A percentile compares a stretch with the other conserved stretches of the same genome.
These are phyloP conservation scores for Pipistrellus pygmaeus DNA, from an alignment of 2,797 vertebrate genomes.

Conservation along the genomic window DNA sequence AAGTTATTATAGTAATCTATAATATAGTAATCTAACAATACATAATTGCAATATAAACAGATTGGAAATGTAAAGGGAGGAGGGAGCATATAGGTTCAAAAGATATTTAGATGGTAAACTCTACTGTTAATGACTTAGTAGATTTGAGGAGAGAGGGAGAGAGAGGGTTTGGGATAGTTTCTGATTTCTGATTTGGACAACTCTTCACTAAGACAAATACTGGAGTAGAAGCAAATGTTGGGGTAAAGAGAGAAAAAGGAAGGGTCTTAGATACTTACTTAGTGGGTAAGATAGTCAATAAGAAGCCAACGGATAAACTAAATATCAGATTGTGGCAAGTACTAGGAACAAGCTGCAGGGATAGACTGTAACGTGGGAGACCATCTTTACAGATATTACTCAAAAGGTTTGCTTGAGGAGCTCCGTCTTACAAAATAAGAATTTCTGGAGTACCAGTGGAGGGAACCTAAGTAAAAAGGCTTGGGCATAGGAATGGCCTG, in stretches of 20 bases:
- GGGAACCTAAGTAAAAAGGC: neutral
- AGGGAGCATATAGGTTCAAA: neutral
- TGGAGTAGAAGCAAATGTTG: neutral
- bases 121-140: neutral
- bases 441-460: neutral
- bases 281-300: neutral
- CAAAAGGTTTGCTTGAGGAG: conserved; percentile 17
- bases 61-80: neutral
- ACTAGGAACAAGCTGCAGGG: neutral
- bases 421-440: neutral
- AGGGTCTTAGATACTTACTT: neutral
- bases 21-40: conserved; percentile 9
- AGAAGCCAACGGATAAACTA: conserved; percentile 19
- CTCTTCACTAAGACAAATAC: neutral
- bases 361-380: neutral
- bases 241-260: neutral
- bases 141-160: neutral
- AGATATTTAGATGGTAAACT: neutral
- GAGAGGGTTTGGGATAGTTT: neutral
- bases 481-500: neutral
- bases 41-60: conserved; percentile 16
- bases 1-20: conserved; percentile 15
- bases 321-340: neutral
- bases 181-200: neutral
- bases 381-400: conserved; percentile 8